Evolutionary conservation across 2,113 vertebrate genomes (phyloP).

Genomic region (Mesocricetus auratus): DNA sequence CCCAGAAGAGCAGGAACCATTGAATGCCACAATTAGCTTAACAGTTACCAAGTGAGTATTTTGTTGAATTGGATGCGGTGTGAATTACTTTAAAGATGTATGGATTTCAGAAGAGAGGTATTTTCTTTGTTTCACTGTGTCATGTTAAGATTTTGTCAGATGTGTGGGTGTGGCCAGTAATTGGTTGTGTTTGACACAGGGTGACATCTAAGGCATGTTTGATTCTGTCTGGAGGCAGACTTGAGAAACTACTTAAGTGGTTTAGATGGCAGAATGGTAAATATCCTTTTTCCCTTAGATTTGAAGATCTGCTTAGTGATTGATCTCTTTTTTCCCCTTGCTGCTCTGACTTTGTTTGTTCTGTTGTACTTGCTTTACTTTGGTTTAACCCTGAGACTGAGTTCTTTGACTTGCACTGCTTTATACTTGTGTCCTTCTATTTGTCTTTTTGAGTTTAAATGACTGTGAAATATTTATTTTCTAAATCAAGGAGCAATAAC

Average conservation of each 20-base stretch:
- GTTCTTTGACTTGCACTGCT: slow-evolving; percentile 51
- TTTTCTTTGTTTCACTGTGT: background rate
- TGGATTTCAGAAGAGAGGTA: background rate
- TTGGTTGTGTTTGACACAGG: background rate
- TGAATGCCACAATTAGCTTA: background rate
- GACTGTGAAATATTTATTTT: slow-evolving; percentile 34
- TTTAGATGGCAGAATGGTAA: background rate
- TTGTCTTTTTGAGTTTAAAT: background rate
- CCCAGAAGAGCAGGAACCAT: background rate
- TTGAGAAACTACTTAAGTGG: background rate
- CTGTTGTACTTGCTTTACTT: slow-evolving; percentile 24
- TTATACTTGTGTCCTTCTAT: background rate
- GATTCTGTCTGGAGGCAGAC: background rate
- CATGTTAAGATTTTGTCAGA: background rate
- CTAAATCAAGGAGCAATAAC: background rate
- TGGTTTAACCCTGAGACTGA: background rate
- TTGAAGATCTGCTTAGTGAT: slow-evolving; percentile 4
- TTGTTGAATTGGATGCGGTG: background rate
- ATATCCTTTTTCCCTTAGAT: background rate
- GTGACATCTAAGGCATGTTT: background rate
- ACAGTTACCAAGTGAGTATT: background rate
- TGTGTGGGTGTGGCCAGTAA: background rate
- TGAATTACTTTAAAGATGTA: slow-evolving; percentile 27
- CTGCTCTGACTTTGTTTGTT: background rate
- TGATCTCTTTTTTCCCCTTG: background rate